Base-by-base conservation (phyloP, 2,888 invertebrate genomes). In the Archips xylosteana region DNA sequence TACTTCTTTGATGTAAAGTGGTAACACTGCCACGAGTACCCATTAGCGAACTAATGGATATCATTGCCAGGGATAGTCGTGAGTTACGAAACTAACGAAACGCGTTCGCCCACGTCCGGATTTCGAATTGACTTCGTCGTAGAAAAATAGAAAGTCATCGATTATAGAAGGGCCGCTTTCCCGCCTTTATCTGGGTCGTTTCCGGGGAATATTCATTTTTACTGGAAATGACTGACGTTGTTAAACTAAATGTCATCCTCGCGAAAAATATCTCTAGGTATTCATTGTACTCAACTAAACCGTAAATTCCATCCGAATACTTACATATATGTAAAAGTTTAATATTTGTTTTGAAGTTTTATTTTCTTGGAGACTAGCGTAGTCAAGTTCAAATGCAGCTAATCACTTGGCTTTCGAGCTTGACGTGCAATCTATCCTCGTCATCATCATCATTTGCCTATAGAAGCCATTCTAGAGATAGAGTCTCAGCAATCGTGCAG, bases 71-170 rank as follows among this genome's bases (percentile, higher is more conserved):
- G 73, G 68, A 73, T 70, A 68, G 51, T 70, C 67, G 54, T 75
- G 54, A 64, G 67, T 76, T 75, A 76, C 75, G 78, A 83, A 78
- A 70, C 79, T 85, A 85, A 85, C 83, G 83, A 83, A 90, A 89
- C 88, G 81, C 81, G 88, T 87, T 87, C 94, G 91, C 94, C 94
- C 92, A 94, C 94, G 85, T 83, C 82, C 82, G 83, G 90, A 89
- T 87, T 88, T 88, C 86, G 82, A 86, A 87, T 85, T 85, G 84
- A 87, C 87, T 89, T 88, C 84, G 87, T 89, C 89, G 91, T 92
- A 89, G 89, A 92, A 93, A 94, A 92, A 92, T 94, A 94, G 94
- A 94, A 94, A 94, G 94, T 90, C 87, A 90, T 89, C 87, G 89
- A 90, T 92, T 85, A 78, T 71, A 74, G 76, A 83, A 79, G 92